phyloP scores from a whole-genome alignment of 2,113 vertebrate genomes.

The Pterocles burchelli region DNA sequence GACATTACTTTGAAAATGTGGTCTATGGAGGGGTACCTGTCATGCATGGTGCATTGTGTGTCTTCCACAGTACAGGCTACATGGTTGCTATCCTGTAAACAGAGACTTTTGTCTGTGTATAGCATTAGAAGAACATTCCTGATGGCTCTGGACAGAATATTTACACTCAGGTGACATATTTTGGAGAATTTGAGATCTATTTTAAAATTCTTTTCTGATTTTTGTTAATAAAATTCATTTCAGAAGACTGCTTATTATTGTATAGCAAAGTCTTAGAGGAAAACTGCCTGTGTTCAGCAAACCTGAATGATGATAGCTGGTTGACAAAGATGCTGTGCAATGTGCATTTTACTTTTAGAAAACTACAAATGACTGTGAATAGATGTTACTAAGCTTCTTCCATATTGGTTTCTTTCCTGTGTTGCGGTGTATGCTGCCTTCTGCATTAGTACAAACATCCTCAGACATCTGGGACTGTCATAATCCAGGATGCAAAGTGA shows the following conservation, averaged over 20 bases:
- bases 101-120: background rate
- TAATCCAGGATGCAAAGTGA: background rate
- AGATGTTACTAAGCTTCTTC: background rate
- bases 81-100: background rate
- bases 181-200: background rate
- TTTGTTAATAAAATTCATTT: background rate
- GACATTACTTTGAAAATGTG: background rate
- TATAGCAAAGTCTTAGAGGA: background rate
- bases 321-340: background rate
- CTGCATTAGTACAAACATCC: background rate
- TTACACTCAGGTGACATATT: background rate
- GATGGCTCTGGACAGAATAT: background rate
- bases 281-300: background rate
- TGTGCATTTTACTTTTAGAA: background rate
- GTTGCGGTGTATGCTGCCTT: background rate
- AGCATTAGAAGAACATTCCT: background rate
- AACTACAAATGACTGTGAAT: background rate
- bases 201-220: background rate
- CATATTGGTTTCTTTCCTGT: background rate
- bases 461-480: background rate
- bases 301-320: background rate
- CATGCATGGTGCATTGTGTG: background rate
- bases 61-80: background rate
- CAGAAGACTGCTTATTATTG: background rate
- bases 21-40: background rate